phyloP scores from a whole-genome alignment of 2,888 invertebrate species.

The Aphrophora alni region DNA sequence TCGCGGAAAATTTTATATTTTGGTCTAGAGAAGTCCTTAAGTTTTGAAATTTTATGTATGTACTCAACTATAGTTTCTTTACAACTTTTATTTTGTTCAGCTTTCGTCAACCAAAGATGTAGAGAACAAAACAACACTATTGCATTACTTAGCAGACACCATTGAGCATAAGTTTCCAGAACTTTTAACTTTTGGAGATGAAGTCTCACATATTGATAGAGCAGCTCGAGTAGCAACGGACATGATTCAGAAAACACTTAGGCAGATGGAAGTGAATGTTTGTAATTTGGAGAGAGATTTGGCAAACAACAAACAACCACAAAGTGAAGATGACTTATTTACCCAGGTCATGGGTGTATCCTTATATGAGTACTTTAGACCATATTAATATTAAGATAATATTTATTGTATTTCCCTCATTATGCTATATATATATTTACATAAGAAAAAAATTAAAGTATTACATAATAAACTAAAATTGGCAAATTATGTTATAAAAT shows the following conservation, averaged over 20 bases:
- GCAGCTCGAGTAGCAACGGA: constrained; percentile 68
- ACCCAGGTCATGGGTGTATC: constrained; percentile 87
- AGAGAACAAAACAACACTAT: constrained; percentile 89
- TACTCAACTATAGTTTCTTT: too few relatives aligned
- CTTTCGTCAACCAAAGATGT: constrained; percentile 89
- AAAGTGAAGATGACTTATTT: constrained; percentile 84
- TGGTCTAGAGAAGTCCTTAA: too few relatives aligned
- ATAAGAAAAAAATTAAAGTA: too few relatives aligned
- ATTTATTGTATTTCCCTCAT: too few relatives aligned
- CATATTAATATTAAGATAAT: too few relatives aligned
- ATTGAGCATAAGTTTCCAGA: constrained; percentile 91
- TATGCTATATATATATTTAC: too few relatives aligned
- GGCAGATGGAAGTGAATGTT: constrained; percentile 87
- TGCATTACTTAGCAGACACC: constrained; percentile 90
- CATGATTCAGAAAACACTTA: constrained; percentile 77
- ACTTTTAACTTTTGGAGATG: constrained; percentile 80
- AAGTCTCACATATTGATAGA: constrained; percentile 87
- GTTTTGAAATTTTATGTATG: too few relatives aligned
- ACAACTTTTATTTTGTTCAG: too few relatives aligned
- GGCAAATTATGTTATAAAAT: too few relatives aligned
- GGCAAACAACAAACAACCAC: constrained; percentile 80
- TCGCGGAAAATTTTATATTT: too few relatives aligned
- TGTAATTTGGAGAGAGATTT: constrained; percentile 90
- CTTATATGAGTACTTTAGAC: constrained; percentile 55
- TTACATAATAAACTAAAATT: too few relatives aligned